Evolutionary conservation across 2,113 vertebrate species (phyloP).

Genomic region (Ceyx cyanopectus): DNA sequence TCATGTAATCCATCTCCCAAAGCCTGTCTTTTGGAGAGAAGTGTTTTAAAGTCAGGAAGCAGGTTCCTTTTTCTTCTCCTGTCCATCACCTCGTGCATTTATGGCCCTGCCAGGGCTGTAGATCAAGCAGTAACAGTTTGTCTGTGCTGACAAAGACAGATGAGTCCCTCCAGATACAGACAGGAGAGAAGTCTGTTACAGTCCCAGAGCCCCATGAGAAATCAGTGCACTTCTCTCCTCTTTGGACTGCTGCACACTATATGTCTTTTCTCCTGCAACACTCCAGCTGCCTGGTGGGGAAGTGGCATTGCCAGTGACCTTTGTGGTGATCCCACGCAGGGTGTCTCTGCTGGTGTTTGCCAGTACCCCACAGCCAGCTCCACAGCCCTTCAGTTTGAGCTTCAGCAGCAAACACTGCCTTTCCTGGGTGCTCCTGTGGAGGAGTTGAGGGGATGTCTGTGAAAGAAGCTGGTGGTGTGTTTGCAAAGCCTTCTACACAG

Average conservation of each 20-base stretch:
- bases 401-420: not conserved
- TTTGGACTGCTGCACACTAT: not conserved
- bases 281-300: not conserved
- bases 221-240: not conserved
- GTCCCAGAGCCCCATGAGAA: not conserved
- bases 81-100: not conserved
- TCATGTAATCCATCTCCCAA: not conserved
- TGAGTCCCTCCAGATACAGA: not conserved
- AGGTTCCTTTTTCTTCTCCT: not conserved
- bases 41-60: not conserved
- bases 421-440: not conserved
- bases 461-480: not conserved
- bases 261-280: not conserved
- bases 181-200: not conserved
- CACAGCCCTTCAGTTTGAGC: not conserved
- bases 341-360: not conserved
- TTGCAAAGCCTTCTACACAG: not conserved
- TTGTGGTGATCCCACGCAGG: accelerated
- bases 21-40: not conserved
- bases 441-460: not conserved
- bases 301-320: not conserved
- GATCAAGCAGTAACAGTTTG: not conserved
- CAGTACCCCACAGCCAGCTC: not conserved
- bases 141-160: not conserved
- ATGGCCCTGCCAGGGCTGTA: not conserved